A percentile compares a stretch with the other conserved stretches of the same genome.
Conservation (phyloP, 2,113 vertebrate genomes). For the Psophia crepitans region DNA sequence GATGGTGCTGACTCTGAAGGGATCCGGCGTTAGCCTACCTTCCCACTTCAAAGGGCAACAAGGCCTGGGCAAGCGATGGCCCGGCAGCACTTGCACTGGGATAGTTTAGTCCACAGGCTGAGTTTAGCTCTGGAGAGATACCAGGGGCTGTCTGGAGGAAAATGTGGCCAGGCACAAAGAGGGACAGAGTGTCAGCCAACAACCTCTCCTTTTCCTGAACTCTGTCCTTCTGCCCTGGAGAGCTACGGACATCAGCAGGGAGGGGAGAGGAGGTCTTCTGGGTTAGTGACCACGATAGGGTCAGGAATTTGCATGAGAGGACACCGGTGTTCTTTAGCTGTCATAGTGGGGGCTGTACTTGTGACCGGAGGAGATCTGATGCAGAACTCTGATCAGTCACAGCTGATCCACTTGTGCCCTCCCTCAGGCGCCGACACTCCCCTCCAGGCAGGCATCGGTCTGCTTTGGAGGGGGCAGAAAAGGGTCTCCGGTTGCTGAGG, state of each 20-base stretch:
- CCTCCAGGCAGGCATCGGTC: not conserved
- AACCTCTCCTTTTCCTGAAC: not conserved
- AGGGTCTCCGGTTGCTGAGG: not conserved
- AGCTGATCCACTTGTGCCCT: rapidly evolving
- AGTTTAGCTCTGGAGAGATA: not conserved
- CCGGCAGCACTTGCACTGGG: not conserved
- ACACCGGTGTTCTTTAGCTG: not conserved
- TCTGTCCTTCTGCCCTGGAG: not conserved
- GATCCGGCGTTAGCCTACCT: not conserved
- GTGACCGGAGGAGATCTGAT: not conserved
- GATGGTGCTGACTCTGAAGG: not conserved
- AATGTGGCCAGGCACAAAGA: not conserved
- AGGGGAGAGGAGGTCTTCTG: not conserved
- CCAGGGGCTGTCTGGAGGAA: not conserved
- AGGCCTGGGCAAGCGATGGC: not conserved
- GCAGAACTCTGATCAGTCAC: not conserved
- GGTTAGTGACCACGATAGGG: not conserved
- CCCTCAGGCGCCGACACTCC: not conserved
- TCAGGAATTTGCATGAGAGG: not conserved
- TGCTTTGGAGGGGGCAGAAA: not conserved
- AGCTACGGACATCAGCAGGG: not conserved
- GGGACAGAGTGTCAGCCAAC: not conserved
- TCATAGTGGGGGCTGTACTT: not conserved
- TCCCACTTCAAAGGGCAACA: not conserved
- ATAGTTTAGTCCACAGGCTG: not conserved